Evolutionary conservation across 2,797 vertebrate genomes (phyloP).

Genomic region (Anguilla anguilla): DNA sequence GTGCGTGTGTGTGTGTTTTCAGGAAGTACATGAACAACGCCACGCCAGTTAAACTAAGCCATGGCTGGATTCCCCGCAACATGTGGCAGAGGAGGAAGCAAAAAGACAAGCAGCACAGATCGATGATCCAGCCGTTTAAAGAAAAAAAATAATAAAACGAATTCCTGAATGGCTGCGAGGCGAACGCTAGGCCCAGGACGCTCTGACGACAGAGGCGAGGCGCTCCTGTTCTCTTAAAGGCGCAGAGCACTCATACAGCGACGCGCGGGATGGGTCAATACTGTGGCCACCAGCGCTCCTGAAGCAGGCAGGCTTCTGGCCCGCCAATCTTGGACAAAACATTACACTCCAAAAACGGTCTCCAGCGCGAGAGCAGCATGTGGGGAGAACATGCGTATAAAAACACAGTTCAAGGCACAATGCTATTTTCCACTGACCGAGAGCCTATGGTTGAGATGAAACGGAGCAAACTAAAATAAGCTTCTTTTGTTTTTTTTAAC

Average conservation of each 20-base stretch:
- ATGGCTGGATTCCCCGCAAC: neutral
- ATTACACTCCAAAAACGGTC: slow-evolving; percentile 10
- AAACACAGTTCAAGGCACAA: neutral
- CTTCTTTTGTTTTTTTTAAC: neutral
- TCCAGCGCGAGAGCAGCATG: neutral
- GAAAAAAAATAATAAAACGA: neutral
- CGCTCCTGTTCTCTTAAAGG: neutral
- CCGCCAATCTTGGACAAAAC: neutral
- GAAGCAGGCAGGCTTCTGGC: neutral
- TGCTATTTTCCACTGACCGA: neutral
- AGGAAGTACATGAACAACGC: neutral
- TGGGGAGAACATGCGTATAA: neutral
- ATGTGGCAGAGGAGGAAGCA: neutral
- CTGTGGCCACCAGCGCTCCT: neutral
- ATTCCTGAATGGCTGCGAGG: neutral
- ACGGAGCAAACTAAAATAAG: neutral
- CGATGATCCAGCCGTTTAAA: neutral
- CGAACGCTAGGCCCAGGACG: neutral
- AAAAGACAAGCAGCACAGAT: neutral
- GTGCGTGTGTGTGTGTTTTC: neutral
- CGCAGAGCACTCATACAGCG: neutral
- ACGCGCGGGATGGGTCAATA: neutral
- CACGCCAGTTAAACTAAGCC: neutral
- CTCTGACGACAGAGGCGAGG: neutral
- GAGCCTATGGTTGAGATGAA: neutral